Evolutionary conservation across 2,797 vertebrate genomes (phyloP).

Genomic region (Manis pentadactyla): DNA sequence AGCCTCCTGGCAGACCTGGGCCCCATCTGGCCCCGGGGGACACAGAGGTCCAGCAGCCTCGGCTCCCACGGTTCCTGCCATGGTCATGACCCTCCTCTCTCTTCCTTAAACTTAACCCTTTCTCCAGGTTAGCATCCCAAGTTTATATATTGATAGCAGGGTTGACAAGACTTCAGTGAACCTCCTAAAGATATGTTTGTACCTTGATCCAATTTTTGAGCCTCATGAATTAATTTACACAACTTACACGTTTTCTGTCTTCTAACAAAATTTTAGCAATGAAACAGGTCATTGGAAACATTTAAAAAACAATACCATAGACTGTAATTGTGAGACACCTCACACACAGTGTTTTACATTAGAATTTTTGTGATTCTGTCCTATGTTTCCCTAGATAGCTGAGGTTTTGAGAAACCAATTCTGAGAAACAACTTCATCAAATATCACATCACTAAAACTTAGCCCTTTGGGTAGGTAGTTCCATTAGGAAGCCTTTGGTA

Average conservation of each 20-base stretch:
- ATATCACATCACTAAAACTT: not conserved
- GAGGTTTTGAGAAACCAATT: conserved; percentile 28
- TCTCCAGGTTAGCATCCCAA: not conserved
- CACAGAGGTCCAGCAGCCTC: too few relatives aligned
- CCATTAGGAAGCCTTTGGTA: not conserved
- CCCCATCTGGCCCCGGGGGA: not conserved
- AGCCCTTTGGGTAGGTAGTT: not conserved
- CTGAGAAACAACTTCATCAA: not conserved
- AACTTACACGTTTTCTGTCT: not conserved
- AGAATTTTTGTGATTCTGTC: not conserved
- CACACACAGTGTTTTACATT: not conserved
- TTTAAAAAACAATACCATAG: not conserved
- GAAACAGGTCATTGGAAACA: not conserved
- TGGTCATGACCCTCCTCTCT: not conserved
- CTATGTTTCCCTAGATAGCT: not conserved
- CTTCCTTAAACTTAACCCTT: not conserved
- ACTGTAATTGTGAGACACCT: not conserved
- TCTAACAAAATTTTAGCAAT: not conserved
- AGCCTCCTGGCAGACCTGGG: not conserved
- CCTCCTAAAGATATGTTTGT: not conserved
- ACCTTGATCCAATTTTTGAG: not conserved
- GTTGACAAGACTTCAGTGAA: not conserved
- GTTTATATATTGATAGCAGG: not conserved
- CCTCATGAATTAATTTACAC: not conserved
- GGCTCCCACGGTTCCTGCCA: not conserved